These are phyloP conservation scores for Cheilosia variabilis DNA, from an alignment of 2,888 invertebrate genomes.

Conservation along the genomic window DNA sequence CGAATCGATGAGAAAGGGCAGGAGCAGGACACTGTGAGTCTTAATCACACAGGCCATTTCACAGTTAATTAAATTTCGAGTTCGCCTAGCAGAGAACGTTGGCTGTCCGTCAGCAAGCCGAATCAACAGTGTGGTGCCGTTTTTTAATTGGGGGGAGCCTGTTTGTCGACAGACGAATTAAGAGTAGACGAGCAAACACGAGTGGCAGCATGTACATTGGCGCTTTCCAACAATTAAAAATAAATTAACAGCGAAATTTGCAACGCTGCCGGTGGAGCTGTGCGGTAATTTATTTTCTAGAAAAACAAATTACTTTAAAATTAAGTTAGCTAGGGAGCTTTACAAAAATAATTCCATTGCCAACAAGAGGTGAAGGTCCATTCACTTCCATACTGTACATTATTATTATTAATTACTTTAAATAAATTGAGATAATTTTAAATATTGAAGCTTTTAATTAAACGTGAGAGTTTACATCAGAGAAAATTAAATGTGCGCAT, in stretches of 20 bases:
- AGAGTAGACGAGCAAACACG: conserved; percentile 52
- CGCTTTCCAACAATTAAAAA: conserved; percentile 44
- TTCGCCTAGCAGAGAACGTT: conserved; percentile 11
- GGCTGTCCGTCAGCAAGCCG: conserved; percentile 4
- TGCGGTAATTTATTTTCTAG: background rate
- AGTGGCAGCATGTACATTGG: conserved; percentile 22
- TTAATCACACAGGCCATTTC: conserved; percentile 67
- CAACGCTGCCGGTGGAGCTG: background rate
- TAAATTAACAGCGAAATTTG: conserved; percentile 18
- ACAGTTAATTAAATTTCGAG: conserved; percentile 72
- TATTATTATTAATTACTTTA: no score
- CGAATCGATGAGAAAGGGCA: conserved; percentile 56
- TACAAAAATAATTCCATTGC: no score
- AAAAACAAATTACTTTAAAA: conserved; percentile 1
- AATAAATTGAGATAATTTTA: no score
- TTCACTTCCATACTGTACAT: no score
- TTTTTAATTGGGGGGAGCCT: conserved; percentile 33
- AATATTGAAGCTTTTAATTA: no score
- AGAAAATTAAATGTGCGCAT: no score
- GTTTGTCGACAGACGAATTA: conserved; percentile 30
- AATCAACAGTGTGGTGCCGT: conserved; percentile 47
- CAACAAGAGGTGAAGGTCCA: no score
- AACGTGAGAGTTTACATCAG: no score
- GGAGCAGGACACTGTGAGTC: conserved; percentile 34
- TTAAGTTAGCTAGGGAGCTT: background rate